A percentile compares a stretch with the other conserved stretches of the same genome.
Evolutionary conservation across 2,113 vertebrate genomes (phyloP).

Genomic region (Micromys minutus): DNA sequence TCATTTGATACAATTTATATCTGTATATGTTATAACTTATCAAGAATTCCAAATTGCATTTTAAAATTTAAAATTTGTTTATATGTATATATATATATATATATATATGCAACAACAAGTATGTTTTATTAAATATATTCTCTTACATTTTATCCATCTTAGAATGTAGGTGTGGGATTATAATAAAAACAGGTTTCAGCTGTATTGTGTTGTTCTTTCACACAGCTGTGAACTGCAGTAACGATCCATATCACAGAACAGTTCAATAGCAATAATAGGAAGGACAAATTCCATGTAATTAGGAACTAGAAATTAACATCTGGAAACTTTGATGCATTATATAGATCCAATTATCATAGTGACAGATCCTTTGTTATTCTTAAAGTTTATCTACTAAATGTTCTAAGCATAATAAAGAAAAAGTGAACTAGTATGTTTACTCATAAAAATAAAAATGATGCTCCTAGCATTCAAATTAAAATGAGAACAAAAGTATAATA

Average conservation of each 20-base stretch:
- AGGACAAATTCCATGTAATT: neutral
- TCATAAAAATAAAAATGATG: slow-evolving; percentile 5
- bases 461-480: neutral
- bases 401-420: neutral
- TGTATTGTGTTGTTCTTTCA: neutral
- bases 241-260: neutral
- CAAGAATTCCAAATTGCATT: neutral
- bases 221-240: neutral
- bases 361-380: neutral
- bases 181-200: neutral
- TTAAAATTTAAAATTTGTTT: neutral
- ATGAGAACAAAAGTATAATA: neutral
- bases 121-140: neutral
- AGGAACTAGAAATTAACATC: neutral
- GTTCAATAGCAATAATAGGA: neutral
- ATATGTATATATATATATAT: neutral
- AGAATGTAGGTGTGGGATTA: neutral
- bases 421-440: neutral
- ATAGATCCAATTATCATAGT: neutral
- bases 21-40: neutral
- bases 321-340: neutral
- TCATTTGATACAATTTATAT: neutral
- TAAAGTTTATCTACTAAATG: neutral
- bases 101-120: neutral
- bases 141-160: neutral